Evolutionary conservation across 64 coral and sea anemone species (phyloP), one percentile per base, ranked within the genome.

Genomic region (Astreopora myriophthalma): DNA sequence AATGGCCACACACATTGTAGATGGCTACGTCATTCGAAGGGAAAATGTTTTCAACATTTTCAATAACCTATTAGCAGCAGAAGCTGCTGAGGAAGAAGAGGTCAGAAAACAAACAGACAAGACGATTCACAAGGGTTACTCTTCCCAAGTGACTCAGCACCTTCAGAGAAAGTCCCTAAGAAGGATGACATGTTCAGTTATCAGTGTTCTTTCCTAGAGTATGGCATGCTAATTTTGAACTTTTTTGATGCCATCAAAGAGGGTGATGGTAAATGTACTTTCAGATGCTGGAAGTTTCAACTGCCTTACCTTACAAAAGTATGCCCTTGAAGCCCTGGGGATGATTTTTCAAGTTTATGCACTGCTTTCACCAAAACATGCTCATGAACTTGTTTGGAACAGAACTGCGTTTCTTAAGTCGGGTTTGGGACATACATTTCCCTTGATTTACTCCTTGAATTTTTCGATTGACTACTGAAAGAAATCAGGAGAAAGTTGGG

Each of bases 161-260:
- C 52, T 76, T 75, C 67, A 76, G 17, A 75, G 58, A 74, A 51
- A 76, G 27, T 75, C 51, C 72, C 69, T 76, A 71, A 88, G 29
- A 81, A 65, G 42, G 93, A 89, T 94, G 93, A 89, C 58, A 94
- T 94, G 86, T 94, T 84, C 42, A 94, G 89, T 88, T 89, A 89
- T 75, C 93, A 89, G 63, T 89, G 87, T 57, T 88, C 93, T 58
- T 67, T 94, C 20, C 86, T 89, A 39, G 86, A 94, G 52, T 94
- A 94, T 94, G 86, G 68, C 58, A 94, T 94, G 86, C 52, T 94
- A 75, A 88, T 94, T 89, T 73, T 85, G 35, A 89, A 94, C 77
- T 89, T 94, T 76, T 94, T 94, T 76, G 76, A 85, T 89, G 86
- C 92, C 34, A 94, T 94, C 28, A 89, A 81, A 34, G 92, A 94